Percentiles rank a stretch among this genome's conserved stretches.
Conservation (phyloP, 2,888 invertebrate species). For the Macrostomum cliftonense region DNA sequence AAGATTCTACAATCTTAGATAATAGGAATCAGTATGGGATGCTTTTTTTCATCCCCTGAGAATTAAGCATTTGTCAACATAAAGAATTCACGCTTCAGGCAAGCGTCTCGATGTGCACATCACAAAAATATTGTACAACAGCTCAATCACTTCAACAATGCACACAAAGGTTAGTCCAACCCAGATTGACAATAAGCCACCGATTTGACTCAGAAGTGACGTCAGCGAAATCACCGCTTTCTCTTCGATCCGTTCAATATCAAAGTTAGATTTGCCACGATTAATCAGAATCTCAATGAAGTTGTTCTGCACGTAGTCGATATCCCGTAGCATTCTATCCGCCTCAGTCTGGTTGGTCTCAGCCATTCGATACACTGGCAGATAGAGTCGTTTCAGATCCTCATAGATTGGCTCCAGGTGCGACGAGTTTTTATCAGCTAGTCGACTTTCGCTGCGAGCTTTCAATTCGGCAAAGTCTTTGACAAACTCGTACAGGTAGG, state of each 20-base stretch:
- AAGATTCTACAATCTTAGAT: no score
- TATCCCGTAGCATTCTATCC: not conserved
- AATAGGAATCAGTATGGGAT: no score
- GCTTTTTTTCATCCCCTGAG: no score
- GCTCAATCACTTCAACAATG: slow-evolving; percentile 10
- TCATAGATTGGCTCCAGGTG: no score
- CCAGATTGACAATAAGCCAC: slow-evolving; percentile 10
- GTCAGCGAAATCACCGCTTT: slow-evolving; percentile 9
- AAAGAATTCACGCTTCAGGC: no score
- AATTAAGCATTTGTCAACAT: no score
- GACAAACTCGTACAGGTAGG: not conserved
- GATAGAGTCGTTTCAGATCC: no score
- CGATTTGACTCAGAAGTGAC: slow-evolving; percentile 8
- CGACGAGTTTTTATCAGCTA: no score
- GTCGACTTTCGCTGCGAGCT: no score
- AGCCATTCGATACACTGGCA: no score
- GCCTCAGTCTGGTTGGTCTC: not conserved
- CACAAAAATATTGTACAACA: slow-evolving; percentile 2
- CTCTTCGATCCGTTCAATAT: slow-evolving; percentile 6
- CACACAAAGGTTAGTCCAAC: slow-evolving; percentile 10
- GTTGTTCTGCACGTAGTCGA: slow-evolving; percentile 9
- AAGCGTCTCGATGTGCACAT: no score
- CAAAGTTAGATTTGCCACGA: slow-evolving; percentile 6
- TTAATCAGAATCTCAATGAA: slow-evolving; percentile 7
- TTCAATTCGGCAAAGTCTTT: no score